These are phyloP conservation scores for Crax fasciolata DNA, from an alignment of 2,797 vertebrate genomes.

Conservation along the genomic window DNA sequence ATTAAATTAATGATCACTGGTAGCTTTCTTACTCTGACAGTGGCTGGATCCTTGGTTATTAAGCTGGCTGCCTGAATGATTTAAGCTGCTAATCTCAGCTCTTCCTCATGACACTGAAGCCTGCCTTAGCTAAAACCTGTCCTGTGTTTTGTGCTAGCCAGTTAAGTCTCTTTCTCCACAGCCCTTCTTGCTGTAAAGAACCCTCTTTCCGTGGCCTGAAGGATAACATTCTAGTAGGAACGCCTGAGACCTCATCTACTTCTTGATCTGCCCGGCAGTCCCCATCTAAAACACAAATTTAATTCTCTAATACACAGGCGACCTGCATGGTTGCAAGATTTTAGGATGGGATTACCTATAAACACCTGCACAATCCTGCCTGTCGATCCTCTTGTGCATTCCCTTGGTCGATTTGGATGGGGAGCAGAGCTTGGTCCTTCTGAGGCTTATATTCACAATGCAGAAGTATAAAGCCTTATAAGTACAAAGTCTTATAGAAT, in stretches of 20 bases:
- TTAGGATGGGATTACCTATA: neutral
- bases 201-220: neutral
- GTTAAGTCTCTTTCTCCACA: neutral
- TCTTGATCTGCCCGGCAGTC: neutral
- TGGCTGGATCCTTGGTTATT: neutral
- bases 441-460: neutral
- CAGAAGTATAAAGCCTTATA: neutral
- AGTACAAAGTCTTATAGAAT: too few relatives aligned
- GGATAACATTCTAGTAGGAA: neutral
- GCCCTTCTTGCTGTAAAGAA: neutral
- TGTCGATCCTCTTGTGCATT: neutral
- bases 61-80: neutral
- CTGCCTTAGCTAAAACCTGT: neutral
- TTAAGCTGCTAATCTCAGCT: neutral
- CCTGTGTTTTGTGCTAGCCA: neutral
- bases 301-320: neutral
- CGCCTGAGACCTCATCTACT: neutral
- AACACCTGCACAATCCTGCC: neutral
- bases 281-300: neutral
- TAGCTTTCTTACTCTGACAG: neutral
- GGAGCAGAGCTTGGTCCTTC: neutral
- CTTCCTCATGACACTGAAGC: neutral
- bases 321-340: neutral
- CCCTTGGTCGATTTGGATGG: neutral
- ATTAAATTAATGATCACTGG: neutral